Evolutionary conservation across 1,140 invertebrate genomes (phyloP).

Genomic region (Drosophila seguyi): DNA sequence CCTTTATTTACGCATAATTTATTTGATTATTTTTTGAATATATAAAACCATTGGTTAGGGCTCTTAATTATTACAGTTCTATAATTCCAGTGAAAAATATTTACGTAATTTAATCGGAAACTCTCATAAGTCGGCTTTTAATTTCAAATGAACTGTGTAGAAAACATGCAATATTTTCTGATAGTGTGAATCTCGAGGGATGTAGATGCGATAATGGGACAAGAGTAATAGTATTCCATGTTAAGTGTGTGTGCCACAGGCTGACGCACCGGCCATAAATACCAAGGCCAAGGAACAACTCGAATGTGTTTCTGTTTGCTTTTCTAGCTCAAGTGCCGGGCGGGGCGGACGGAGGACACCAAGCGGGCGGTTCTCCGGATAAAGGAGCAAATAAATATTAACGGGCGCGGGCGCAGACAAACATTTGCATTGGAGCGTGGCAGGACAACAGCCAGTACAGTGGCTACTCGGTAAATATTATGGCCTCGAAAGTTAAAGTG

Average conservation of each 20-base stretch:
- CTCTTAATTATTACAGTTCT: not conserved
- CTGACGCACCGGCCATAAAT: constrained; percentile 72
- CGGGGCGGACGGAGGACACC: constrained; percentile 15
- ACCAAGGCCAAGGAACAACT: constrained; percentile 76
- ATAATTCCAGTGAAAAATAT: not conserved
- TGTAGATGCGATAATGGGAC: constrained; percentile 19
- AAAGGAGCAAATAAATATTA: constrained; percentile 54
- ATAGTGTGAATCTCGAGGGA: constrained; percentile 15
- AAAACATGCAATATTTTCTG: not conserved
- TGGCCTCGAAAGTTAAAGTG: not conserved
- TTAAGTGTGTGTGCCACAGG: constrained; percentile 61
- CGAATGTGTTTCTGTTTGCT: constrained; percentile 72
- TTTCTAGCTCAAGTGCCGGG: constrained; percentile 50
- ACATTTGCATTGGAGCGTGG: constrained; percentile 61
- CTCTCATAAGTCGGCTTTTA: not conserved
- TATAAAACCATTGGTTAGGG: not conserved
- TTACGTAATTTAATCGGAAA: not conserved
- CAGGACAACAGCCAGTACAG: constrained; percentile 32
- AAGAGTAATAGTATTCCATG: constrained; percentile 43
- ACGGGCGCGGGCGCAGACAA: constrained; percentile 56
- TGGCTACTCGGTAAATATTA: constrained; percentile 1
- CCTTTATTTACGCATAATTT: too few species aligned
- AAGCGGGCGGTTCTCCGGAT: constrained; percentile 19
- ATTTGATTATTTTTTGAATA: not conserved
- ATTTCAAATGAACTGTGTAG: not conserved